Percentiles rank a stretch among this genome's conserved stretches.
Conservation (phyloP, 1,140 invertebrate species). For the Conus ventricosus region DNA sequence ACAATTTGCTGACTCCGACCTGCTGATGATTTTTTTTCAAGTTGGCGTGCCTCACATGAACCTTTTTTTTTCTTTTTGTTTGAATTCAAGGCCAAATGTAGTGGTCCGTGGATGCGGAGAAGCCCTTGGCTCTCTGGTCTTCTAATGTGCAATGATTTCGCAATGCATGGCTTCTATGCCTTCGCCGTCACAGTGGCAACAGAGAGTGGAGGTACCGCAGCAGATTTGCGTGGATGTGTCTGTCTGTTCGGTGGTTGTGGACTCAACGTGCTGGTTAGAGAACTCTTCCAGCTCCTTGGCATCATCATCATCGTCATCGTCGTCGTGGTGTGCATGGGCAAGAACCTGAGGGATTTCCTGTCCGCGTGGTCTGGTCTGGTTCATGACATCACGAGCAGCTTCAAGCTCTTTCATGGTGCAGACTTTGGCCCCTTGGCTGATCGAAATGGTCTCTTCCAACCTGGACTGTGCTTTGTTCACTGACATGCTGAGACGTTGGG, state of each 20-base stretch:
- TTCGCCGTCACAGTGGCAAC: too few relatives aligned
- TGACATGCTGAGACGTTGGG: not conserved
- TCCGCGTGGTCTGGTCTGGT: not conserved
- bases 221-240: too few relatives aligned
- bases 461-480: not conserved
- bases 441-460: not conserved
- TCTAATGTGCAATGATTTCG: slow-evolving; percentile 8
- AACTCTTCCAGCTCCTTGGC: too few relatives aligned
- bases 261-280: too few relatives aligned
- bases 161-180: not conserved
- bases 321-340: too few relatives aligned
- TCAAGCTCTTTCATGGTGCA: not conserved
- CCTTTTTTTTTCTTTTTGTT: too few relatives aligned
- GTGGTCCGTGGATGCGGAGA: not conserved
- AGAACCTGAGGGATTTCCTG: not conserved
- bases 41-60: not conserved
- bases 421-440: not conserved
- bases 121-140: not conserved
- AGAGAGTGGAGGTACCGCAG: too few relatives aligned
- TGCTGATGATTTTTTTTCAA: not conserved
- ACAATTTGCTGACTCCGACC: not conserved
- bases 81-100: not conserved
- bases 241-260: too few relatives aligned
- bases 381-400: not conserved
- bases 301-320: too few relatives aligned